Evolutionary conservation across 2,797 vertebrate species (phyloP).

Genomic region (Coilia nasus): DNA sequence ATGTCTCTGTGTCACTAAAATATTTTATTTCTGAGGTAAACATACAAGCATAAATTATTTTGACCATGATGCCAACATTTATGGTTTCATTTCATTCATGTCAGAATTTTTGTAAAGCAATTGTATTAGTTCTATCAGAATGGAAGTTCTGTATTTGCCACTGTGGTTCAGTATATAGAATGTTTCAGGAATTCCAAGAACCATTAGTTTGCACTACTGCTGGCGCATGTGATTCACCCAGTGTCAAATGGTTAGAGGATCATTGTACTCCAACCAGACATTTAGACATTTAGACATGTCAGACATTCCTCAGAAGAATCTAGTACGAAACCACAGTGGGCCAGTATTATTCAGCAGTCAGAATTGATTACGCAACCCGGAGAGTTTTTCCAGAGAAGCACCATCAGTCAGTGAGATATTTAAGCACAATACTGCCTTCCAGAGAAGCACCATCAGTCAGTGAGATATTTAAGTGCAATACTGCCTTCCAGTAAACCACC

Average conservation of each 20-base stretch:
- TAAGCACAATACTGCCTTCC: neutral
- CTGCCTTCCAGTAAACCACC: too few relatives aligned
- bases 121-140: too few relatives aligned
- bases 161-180: neutral
- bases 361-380: neutral
- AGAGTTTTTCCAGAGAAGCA: too few relatives aligned
- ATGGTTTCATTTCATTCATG: neutral
- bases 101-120: neutral
- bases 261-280: neutral
- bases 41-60: neutral
- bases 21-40: neutral
- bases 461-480: too few relatives aligned
- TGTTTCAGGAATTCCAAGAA: neutral
- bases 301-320: neutral
- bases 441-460: neutral
- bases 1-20: neutral
- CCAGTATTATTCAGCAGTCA: neutral
- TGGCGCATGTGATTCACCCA: neutral
- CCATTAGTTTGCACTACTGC: neutral
- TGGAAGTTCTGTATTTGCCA: too few relatives aligned
- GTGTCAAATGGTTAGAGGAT: neutral
- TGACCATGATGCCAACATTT: neutral
- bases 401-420: too few relatives aligned
- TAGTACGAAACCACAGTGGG: neutral
- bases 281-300: too few relatives aligned